Conservation (phyloP, 2,888 invertebrate species). For the Ectemnius lituratus region DNA sequence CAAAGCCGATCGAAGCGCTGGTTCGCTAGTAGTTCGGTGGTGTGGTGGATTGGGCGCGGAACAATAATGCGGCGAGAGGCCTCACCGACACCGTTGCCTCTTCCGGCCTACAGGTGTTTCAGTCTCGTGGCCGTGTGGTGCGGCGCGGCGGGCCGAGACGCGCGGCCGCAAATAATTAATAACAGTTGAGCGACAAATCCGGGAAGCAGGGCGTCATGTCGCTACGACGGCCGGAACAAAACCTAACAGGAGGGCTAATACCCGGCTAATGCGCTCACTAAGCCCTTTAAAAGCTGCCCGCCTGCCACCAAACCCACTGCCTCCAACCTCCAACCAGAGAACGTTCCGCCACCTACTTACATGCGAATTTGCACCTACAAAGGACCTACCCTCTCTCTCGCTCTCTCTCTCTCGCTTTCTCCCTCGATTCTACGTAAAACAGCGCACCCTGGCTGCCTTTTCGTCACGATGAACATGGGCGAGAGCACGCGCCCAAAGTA, state of each 20-base stretch:
- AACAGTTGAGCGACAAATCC: slow-evolving; percentile 58
- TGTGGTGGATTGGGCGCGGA: not conserved
- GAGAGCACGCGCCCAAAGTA: no score
- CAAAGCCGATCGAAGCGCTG: not conserved
- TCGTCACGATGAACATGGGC: no score
- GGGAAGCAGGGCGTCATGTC: slow-evolving; percentile 34
- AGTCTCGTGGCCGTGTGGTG: slow-evolving; percentile 31
- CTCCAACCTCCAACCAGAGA: slow-evolving; percentile 27
- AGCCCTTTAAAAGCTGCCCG: slow-evolving; percentile 62
- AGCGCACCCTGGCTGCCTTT: no score
- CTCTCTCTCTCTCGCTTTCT: not conserved
- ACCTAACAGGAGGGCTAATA: slow-evolving; percentile 51
- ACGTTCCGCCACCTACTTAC: slow-evolving; percentile 60
- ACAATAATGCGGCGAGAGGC: slow-evolving; percentile 22
- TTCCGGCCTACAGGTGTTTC: slow-evolving; percentile 52
- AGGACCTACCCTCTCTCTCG: slow-evolving; percentile 18
- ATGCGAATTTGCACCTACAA: slow-evolving; percentile 66
- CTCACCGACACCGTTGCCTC: not conserved
- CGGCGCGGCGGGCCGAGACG: not conserved
- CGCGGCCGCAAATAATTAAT: slow-evolving; percentile 59
- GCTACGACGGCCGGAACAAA: slow-evolving; percentile 50
- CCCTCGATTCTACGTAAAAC: not conserved
- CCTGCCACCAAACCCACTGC: no score
- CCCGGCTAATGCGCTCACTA: slow-evolving; percentile 56
- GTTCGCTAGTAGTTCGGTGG: slow-evolving; percentile 24